Conservation (phyloP, 2,797 vertebrate genomes). For the Labeo calbasu region DNA sequence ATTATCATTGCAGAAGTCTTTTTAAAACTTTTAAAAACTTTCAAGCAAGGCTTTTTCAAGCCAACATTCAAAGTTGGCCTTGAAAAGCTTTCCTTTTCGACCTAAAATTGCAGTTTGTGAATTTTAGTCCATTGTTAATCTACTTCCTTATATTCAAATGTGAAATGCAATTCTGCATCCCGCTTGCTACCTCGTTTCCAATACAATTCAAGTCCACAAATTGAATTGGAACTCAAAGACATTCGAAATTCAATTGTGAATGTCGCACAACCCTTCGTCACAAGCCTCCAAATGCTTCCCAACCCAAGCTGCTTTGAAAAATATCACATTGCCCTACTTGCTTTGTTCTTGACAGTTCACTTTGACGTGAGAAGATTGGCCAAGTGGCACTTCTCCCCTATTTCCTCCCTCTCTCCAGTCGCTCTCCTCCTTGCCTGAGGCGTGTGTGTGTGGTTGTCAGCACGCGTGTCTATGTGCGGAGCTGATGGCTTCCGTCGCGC, state of each 20-base stretch:
- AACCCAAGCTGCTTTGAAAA: slow-evolving; percentile 23
- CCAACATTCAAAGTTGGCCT: neutral
- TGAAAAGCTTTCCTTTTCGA: neutral
- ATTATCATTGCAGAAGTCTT: neutral
- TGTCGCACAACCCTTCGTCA: neutral
- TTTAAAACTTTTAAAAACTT: neutral
- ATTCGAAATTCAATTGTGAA: neutral
- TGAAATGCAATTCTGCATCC: neutral
- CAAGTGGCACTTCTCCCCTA: slow-evolving; percentile 48
- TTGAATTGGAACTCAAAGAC: neutral
- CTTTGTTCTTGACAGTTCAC: slow-evolving; percentile 63
- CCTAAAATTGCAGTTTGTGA: neutral
- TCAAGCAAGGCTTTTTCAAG: neutral
- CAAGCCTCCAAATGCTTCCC: slow-evolving; percentile 9
- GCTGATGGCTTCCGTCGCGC: slow-evolving; percentile 75
- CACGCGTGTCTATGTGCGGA: slow-evolving; percentile 63
- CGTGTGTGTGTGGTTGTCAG: slow-evolving; percentile 52
- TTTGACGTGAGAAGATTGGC: slow-evolving; percentile 54
- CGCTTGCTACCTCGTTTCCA: neutral
- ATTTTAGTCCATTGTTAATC: neutral
- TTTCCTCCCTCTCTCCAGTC: slow-evolving; percentile 28
- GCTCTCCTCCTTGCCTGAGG: slow-evolving; percentile 51
- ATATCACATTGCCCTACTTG: slow-evolving; percentile 50
- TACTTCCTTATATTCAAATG: neutral
- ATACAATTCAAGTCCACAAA: neutral